Evolutionary conservation across 1,140 invertebrate genomes (phyloP), one percentile per base, ranked within the genome.

Genomic region (Drusus annulatus): DNA sequence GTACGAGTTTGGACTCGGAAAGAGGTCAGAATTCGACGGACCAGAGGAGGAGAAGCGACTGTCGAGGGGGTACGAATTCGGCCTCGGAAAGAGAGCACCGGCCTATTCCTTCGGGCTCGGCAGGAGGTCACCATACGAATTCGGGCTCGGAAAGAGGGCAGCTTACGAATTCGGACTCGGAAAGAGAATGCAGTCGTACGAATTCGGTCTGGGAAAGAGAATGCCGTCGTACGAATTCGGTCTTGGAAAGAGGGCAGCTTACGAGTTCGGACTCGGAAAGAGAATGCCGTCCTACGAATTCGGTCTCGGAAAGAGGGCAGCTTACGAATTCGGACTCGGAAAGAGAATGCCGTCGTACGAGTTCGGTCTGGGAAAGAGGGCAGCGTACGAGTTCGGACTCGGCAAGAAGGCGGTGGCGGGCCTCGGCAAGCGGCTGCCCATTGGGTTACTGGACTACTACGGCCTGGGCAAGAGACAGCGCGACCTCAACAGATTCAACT

Each of bases 61-160:
- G n/a, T n/a, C n/a, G n/a, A n/a, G n/a, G n/a, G n/a, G 77, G 1
- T 91, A 90, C 80, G 86, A 84, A 16, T 91, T 91, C 79, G 90
- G 89, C 0, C 75, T 91, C n/a, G 90, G 90, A 89, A 91, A 91
- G 69, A 85, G 87, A 16, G 58, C 76, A 10, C n/a, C n/a, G n/a
- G 1, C 85, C 69, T 89, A 87, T 73, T 85, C 82, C 23, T 88
- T 88, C 79, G 88, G 87, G 0, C 76, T 89, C 13, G 90, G 89
- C 0, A 90, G 89, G 76, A 74, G 71, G 31, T n/a, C 28, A 7
- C 16, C 63, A 4, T 76, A 83, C n/a, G 84, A 84, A 56, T 88
- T 88, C 80, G 88, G 87, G 0, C 77, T 89, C n/a, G 90, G 90
- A 89, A 91, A 91, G 73, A 85, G 87, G 36, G n/a, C 76, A 10